Evolutionary conservation across 2,888 invertebrate species (phyloP).

Genomic region (Drosophila infuscata): DNA sequence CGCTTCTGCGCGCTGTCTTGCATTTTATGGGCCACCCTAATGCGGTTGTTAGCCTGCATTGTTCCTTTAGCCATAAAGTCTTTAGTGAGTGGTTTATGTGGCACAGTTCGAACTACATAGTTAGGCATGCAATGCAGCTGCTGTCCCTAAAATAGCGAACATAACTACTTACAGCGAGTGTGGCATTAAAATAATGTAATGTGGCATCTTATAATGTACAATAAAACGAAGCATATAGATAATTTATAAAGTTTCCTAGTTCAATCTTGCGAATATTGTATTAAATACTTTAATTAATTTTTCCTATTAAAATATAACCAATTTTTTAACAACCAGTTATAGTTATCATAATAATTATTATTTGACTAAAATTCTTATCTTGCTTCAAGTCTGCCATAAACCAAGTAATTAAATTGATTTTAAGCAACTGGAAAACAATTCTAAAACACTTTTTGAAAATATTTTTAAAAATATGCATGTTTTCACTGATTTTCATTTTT

Average conservation of each 20-base stretch:
- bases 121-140: slow-evolving; percentile 50
- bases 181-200: not conserved
- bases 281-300: not conserved
- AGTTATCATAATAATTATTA: no score
- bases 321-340: not conserved
- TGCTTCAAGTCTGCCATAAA: not conserved
- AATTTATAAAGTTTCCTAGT: not conserved
- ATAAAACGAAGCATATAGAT: no score
- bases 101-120: slow-evolving; percentile 31
- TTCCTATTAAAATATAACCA: not conserved
- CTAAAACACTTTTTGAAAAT: not conserved
- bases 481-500: not conserved
- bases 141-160: slow-evolving; percentile 25
- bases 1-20: slow-evolving; percentile 11
- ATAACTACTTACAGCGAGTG: not conserved
- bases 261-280: not conserved
- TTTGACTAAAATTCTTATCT: no score
- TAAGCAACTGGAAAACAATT: not conserved
- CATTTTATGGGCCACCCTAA: slow-evolving; percentile 55
- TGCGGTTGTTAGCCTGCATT: slow-evolving; percentile 47
- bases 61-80: slow-evolving; percentile 42
- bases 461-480: not conserved
- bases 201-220: not conserved
- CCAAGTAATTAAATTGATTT: not conserved
- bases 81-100: slow-evolving; percentile 52